Evolutionary conservation across 2,888 invertebrate genomes (phyloP).

Genomic region (Boloria euphrosyne): DNA sequence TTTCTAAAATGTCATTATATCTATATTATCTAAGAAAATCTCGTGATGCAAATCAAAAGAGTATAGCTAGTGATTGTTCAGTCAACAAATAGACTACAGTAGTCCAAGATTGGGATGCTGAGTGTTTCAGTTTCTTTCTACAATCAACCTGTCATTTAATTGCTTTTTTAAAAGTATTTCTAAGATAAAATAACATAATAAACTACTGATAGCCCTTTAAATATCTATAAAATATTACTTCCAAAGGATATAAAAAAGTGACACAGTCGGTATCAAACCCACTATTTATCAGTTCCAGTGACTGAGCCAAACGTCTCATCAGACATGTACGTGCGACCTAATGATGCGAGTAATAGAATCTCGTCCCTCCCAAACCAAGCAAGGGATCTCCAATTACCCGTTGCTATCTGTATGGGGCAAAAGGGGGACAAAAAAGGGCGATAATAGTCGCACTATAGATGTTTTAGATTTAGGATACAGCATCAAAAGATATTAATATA

Average conservation of each 20-base stretch:
- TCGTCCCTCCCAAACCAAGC: constrained; percentile 44
- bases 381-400: constrained; percentile 75
- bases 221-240: neutral
- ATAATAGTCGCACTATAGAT: constrained; percentile 59
- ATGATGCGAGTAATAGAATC: constrained; percentile 64
- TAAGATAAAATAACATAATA: too few relatives aligned
- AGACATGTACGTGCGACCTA: constrained; percentile 49
- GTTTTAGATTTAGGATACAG: constrained; percentile 39
- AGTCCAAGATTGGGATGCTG: too few relatives aligned
- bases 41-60: too few relatives aligned
- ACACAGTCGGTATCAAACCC: neutral
- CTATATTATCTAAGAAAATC: too few relatives aligned
- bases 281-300: neutral
- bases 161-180: too few relatives aligned
- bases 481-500: neutral
- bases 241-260: neutral
- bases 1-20: too few relatives aligned
- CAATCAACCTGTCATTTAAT: too few relatives aligned
- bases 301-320: constrained; percentile 23
- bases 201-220: too few relatives aligned
- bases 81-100: too few relatives aligned
- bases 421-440: constrained; percentile 66
- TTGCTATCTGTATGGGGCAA: constrained; percentile 70
- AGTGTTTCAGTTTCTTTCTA: too few relatives aligned
- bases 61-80: too few relatives aligned